Base-by-base conservation (phyloP, 2,113 vertebrate genomes). In the Ciconia stormi region DNA sequence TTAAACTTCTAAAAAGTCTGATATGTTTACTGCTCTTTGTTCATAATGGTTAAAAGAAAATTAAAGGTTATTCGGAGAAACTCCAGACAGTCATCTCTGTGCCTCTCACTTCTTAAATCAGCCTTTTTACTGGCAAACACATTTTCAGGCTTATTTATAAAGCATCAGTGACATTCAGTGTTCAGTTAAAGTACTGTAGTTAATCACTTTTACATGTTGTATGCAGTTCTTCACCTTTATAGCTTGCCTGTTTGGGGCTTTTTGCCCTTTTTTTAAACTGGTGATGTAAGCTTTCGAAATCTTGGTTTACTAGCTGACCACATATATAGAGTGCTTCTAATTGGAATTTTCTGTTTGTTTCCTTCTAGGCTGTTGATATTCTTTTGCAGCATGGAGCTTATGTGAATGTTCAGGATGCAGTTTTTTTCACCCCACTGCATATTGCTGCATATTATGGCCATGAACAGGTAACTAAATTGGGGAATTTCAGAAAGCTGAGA, bases 391-490 rank as follows among this genome's bases (percentile, higher is more conserved):
- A 99, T 3, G 99, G 99, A 7, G 99, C 99, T 10, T 98, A 95
- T 11, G 98, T 99, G 72, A 99, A 99, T 2, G 98, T 99, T 55
- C 99, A 99, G 95, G 99, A 99, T 20, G 99, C 99, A 0, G 98
- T 99, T 50, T 99, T 99, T 77, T 99, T 99, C 89, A 99, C 99
- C 5, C 99, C 99, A 0, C 77, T 99, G 91, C 99, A 99, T 38
- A 99, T 99, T n/a, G 98, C 99, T 53, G 98, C 98, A 0, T 99
- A 98, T 82, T 98, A 98, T 8, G 98, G 99, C 18, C 98, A 99
- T 0, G 98, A 99, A 77, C 98, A 99, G 99, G 99, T 99, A 94
- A 93, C 25, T 15, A 2, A 53, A 50, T 6, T 4, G 13, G 36
- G 11, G 47, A 4, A 36, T n/a, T 50, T 49, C n/a, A 9, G 14